These are phyloP conservation scores for Limenitis camilla DNA, from an alignment of 2,888 invertebrate species.

Conservation along the genomic window DNA sequence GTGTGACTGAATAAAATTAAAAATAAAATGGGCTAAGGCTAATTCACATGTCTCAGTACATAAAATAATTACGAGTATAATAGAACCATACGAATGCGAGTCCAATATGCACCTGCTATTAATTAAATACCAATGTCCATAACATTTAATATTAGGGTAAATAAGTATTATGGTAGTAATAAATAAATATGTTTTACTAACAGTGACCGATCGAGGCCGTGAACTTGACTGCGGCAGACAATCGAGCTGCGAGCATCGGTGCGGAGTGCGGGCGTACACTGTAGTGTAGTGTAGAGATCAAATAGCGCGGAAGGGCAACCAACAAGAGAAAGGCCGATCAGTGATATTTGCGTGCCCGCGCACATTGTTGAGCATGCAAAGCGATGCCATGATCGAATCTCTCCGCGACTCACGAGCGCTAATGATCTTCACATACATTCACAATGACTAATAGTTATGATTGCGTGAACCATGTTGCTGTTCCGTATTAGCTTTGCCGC, in stretches of 20 bases:
- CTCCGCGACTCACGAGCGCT: slow-evolving; percentile 1
- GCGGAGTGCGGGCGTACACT: too few relatives aligned
- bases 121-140: too few relatives aligned
- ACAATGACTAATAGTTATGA: slow-evolving; percentile 6
- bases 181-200: background rate
- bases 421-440: slow-evolving; percentile 13
- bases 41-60: too few relatives aligned
- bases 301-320: slow-evolving; percentile 34
- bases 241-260: slow-evolving; percentile 37
- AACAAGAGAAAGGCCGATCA: slow-evolving; percentile 35
- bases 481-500: slow-evolving; percentile 6
- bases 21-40: too few relatives aligned
- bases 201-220: slow-evolving; percentile 35
- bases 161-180: background rate
- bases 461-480: background rate
- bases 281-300: slow-evolving; percentile 32
- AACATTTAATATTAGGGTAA: too few relatives aligned
- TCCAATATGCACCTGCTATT: too few relatives aligned
- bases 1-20: too few relatives aligned
- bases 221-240: slow-evolving; percentile 63
- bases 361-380: slow-evolving; percentile 9
- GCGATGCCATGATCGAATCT: slow-evolving; percentile 9
- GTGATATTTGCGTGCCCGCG: slow-evolving; percentile 21
- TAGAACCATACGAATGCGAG: too few relatives aligned
- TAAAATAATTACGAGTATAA: too few relatives aligned